Conservation (phyloP, 2,888 invertebrate genomes). For the Cerceris ruficornis region DNA sequence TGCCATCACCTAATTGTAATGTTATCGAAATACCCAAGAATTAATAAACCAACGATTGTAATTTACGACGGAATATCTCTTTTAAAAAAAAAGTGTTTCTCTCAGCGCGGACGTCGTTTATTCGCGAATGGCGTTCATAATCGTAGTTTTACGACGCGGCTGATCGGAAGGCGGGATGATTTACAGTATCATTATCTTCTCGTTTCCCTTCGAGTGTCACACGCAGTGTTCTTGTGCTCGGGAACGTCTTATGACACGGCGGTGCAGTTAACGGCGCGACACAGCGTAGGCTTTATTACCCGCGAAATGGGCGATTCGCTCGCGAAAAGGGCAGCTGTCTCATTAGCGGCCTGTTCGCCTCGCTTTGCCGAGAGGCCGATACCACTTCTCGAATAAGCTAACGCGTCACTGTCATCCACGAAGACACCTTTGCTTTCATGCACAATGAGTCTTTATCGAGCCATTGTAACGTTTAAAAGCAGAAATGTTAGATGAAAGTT, state of each 20-base stretch:
- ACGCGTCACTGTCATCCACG: conserved; percentile 52
- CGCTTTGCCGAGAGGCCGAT: conserved; percentile 37
- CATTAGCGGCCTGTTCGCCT: conserved; percentile 62
- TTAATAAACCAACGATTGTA: too few relatives aligned
- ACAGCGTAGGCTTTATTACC: conserved; percentile 69
- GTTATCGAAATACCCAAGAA: too few relatives aligned
- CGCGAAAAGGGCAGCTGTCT: conserved; percentile 73
- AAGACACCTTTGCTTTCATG: conserved; percentile 39
- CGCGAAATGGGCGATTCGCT: conserved; percentile 72
- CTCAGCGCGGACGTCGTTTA: too few relatives aligned
- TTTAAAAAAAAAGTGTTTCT: too few relatives aligned
- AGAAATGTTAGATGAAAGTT: too few relatives aligned
- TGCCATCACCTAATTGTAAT: too few relatives aligned
- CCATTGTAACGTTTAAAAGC: too few relatives aligned
- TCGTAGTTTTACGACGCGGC: conserved; percentile 11
- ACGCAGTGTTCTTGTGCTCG: conserved; percentile 16
- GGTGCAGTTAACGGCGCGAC: conserved; percentile 53
- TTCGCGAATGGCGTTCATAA: conserved; percentile 3
- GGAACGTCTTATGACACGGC: conserved; percentile 41
- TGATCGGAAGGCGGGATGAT: conserved; percentile 32
- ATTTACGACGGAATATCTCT: too few relatives aligned
- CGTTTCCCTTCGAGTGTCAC: conserved; percentile 34
- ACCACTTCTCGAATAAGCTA: conserved; percentile 44
- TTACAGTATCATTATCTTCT: conserved; percentile 54
- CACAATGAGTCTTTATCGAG: conserved; percentile 1